phyloP scores from a whole-genome alignment of 2,113 vertebrate species.

The Siphamia tubifer region DNA sequence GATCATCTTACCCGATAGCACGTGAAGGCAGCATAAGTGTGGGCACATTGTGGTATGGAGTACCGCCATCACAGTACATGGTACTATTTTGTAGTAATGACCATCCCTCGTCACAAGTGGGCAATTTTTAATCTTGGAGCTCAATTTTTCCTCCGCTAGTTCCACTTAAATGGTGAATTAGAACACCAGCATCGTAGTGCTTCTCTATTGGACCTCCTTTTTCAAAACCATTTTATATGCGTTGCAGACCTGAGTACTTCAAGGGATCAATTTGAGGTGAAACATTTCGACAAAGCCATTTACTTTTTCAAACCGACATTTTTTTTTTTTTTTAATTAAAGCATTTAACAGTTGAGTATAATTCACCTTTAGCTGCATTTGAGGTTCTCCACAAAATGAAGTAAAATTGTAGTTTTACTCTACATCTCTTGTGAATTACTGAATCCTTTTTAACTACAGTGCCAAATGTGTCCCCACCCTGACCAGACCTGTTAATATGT shows the following conservation, averaged over 20 bases:
- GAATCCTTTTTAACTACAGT: too few relatives aligned
- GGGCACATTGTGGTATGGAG: not conserved
- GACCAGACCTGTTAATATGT: too few relatives aligned
- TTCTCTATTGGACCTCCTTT: constrained; percentile 3
- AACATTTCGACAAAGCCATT: not conserved
- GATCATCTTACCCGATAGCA: too few relatives aligned
- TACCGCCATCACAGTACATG: not conserved
- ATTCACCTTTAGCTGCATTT: too few relatives aligned
- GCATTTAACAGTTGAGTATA: too few relatives aligned
- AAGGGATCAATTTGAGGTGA: not conserved
- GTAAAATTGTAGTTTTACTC: too few relatives aligned
- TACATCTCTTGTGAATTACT: too few relatives aligned
- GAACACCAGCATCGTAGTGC: not conserved
- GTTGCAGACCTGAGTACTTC: not conserved
- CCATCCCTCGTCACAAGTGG: not conserved
- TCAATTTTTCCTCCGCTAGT: not conserved
- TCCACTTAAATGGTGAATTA: constrained; percentile 29
- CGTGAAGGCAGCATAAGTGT: too few relatives aligned
- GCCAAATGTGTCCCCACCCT: too few relatives aligned
- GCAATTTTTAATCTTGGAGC: constrained; percentile 16
- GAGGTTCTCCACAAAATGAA: not conserved
- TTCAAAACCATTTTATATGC: not conserved
- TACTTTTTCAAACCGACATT: too few relatives aligned
- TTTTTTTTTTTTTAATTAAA: too few relatives aligned
- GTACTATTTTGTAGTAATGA: constrained; percentile 12